A percentile compares a stretch with the other conserved stretches of the same genome.
These are phyloP conservation scores for Meleagris gallopavo DNA, from an alignment of 2,113 vertebrate genomes.

Conservation along the genomic window DNA sequence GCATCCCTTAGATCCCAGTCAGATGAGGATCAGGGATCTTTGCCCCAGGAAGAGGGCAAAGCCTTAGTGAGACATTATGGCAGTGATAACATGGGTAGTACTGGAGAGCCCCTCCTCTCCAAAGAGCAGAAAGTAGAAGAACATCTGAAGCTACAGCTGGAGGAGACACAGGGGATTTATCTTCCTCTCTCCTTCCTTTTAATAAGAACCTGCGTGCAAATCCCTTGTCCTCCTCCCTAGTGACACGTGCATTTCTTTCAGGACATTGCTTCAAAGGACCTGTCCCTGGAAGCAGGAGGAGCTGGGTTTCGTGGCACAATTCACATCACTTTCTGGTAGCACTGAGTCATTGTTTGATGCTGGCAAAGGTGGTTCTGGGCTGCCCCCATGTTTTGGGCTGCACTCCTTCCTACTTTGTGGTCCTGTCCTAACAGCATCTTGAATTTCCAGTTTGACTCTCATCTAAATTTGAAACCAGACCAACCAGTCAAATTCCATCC, in stretches of 20 bases:
- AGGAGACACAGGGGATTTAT: neutral
- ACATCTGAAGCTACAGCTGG: neutral
- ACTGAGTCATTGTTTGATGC: slow-evolving; percentile 58
- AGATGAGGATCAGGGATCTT: neutral
- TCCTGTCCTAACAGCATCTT: neutral
- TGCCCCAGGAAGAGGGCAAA: rapidly evolving
- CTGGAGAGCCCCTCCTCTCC: neutral
- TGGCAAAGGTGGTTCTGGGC: neutral
- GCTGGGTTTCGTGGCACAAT: neutral
- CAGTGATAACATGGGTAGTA: neutral
- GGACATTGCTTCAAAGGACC: neutral
- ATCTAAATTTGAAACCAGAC: slow-evolving; percentile 8
- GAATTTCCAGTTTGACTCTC: slow-evolving; percentile 34
- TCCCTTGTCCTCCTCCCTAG: neutral
- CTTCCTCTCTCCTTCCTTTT: neutral
- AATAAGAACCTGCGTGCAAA: neutral
- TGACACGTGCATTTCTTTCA: neutral
- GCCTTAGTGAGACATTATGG: rapidly evolving
- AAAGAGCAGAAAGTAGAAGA: neutral
- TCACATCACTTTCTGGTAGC: slow-evolving; percentile 1
- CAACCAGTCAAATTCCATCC: slow-evolving; percentile 21
- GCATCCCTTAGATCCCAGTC: neutral
- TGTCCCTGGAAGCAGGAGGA: neutral
- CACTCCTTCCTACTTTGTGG: neutral
- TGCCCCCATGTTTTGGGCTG: neutral